phyloP scores from a whole-genome alignment of 1,140 invertebrate genomes.

The Cepaea nemoralis region DNA sequence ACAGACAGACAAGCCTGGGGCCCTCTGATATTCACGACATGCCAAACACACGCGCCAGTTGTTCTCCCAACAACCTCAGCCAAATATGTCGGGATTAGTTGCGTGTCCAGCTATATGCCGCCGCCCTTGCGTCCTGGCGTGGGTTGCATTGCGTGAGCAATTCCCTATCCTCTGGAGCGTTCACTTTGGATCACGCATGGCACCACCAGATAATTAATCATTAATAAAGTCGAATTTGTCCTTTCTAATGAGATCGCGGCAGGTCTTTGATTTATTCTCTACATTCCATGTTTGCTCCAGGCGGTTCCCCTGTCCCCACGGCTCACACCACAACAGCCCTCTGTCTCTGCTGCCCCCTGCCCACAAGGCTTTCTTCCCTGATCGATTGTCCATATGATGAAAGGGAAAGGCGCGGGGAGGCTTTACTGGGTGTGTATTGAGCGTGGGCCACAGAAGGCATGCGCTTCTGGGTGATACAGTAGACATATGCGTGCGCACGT shows the following conservation, averaged over 20 bases:
- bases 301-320: background rate
- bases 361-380: background rate
- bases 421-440: background rate
- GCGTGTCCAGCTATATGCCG: background rate
- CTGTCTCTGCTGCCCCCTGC: background rate
- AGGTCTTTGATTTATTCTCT: background rate
- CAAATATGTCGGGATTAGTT: background rate
- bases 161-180: background rate
- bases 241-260: background rate
- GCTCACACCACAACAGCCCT: background rate
- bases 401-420: background rate
- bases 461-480: background rate
- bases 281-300: background rate
- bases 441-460: background rate
- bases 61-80: too few species aligned
- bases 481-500: background rate
- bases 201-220: background rate
- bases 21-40: too few species aligned
- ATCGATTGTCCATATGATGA: background rate
- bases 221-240: background rate
- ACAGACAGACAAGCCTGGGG: too few species aligned
- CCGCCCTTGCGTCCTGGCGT: background rate
- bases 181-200: background rate
- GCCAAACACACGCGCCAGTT: too few species aligned
- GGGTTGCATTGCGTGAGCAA: background rate